Percentiles rank a stretch among this genome's conserved stretches.
These are phyloP conservation scores for Sipha flava DNA, from an alignment of 1,140 invertebrate genomes.

Conservation along the genomic window DNA sequence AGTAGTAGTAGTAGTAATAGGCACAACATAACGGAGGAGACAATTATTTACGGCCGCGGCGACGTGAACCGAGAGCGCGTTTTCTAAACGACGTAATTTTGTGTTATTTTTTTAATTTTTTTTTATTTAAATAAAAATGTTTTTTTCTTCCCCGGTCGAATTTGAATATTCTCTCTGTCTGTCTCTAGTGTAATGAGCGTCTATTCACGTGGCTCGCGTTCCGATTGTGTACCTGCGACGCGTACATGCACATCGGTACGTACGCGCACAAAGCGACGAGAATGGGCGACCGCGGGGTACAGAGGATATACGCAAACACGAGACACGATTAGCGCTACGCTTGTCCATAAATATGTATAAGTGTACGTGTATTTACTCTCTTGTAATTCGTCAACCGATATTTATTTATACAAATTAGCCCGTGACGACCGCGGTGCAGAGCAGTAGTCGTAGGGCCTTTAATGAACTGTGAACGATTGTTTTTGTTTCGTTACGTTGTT, in stretches of 20 bases:
- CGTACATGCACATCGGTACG: not conserved
- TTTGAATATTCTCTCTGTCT: not conserved
- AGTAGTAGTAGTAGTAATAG: no score
- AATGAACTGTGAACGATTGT: slow-evolving; percentile 13
- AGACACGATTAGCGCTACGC: not conserved
- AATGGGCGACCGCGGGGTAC: not conserved
- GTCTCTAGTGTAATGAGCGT: not conserved
- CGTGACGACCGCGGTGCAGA: not conserved
- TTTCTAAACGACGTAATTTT: not conserved
- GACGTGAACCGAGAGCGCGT: not conserved
- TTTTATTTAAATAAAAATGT: not conserved
- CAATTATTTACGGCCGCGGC: not conserved
- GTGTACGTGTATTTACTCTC: no score
- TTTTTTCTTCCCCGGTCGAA: not conserved
- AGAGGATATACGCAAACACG: not conserved
- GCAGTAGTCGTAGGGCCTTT: not conserved
- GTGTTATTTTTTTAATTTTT: no score
- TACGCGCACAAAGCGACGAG: not conserved
- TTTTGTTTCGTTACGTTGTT: not conserved
- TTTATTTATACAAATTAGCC: slow-evolving; percentile 15
- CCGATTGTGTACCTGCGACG: not conserved
- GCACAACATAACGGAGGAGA: not conserved
- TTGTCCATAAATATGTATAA: not conserved
- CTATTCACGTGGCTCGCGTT: slow-evolving; percentile 2
- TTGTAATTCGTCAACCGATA: slow-evolving; percentile 4